Evolutionary conservation across 2,888 invertebrate genomes (phyloP).

Genomic region (Spisula subtruncata): DNA sequence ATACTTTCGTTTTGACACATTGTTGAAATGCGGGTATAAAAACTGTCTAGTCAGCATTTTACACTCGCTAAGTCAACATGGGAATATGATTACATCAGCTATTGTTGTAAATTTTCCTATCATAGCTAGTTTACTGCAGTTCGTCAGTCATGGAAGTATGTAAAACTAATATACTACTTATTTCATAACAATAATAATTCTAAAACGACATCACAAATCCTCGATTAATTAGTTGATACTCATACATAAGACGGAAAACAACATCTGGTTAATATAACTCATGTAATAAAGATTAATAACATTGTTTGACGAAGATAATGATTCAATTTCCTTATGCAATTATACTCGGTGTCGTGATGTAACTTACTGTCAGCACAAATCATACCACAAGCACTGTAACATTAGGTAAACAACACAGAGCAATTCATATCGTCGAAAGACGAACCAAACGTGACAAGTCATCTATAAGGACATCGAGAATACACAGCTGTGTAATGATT

Average conservation of each 20-base stretch:
- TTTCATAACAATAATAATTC: not conserved
- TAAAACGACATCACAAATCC: not conserved
- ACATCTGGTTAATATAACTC: not conserved
- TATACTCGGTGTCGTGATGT: not conserved
- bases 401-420: not conserved
- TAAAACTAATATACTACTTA: not conserved
- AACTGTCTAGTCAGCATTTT: too few relatives aligned
- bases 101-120: too few relatives aligned
- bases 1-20: too few relatives aligned
- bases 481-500: too few relatives aligned
- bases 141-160: not conserved
- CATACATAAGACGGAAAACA: not conserved
- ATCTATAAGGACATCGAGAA: too few relatives aligned
- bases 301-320: conserved; percentile 11
- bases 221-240: not conserved
- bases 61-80: too few relatives aligned
- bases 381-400: not conserved
- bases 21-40: too few relatives aligned
- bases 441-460: too few relatives aligned
- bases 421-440: too few relatives aligned
- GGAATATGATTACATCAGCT: too few relatives aligned
- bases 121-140: too few relatives aligned
- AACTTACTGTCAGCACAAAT: not conserved
- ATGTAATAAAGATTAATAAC: not conserved
- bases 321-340: not conserved